These are phyloP conservation scores for Epinotia demarniana DNA, from an alignment of 2,888 invertebrate genomes.

Conservation along the genomic window DNA sequence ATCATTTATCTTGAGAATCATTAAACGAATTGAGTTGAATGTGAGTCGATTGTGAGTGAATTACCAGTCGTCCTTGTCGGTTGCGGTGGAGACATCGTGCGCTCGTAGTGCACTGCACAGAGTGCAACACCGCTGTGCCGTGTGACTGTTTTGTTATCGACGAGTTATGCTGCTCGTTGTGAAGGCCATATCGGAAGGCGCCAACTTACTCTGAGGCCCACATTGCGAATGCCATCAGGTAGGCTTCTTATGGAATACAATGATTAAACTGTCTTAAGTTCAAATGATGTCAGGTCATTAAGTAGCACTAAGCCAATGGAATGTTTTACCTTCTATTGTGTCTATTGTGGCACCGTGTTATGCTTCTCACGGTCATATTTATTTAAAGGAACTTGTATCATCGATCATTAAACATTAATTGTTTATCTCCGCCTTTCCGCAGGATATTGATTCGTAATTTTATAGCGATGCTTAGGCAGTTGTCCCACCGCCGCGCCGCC, in stretches of 20 bases:
- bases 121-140: slow-evolving; percentile 47
- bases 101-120: slow-evolving; percentile 20
- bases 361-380: slow-evolving; percentile 9
- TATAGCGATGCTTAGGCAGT: too few relatives aligned
- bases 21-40: slow-evolving; percentile 42
- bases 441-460: not conserved
- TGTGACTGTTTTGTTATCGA: slow-evolving; percentile 19
- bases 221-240: slow-evolving; percentile 53
- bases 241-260: slow-evolving; percentile 49
- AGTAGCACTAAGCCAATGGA: not conserved
- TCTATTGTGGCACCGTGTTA: not conserved
- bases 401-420: not conserved
- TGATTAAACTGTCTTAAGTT: not conserved
- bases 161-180: slow-evolving; percentile 5
- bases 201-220: slow-evolving; percentile 46
- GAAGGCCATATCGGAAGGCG: slow-evolving; percentile 7
- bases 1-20: slow-evolving; percentile 38
- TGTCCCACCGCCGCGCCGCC: too few relatives aligned
- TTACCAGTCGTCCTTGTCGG: slow-evolving; percentile 39
- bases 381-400: slow-evolving; percentile 4
- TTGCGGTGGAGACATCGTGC: slow-evolving; percentile 29
- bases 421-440: not conserved
- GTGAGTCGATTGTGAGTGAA: slow-evolving; percentile 43
- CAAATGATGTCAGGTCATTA: not conserved
- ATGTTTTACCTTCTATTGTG: not conserved